These are phyloP conservation scores for Neopipo cinnamomea DNA, from an alignment of 2,113 vertebrate species.

Conservation along the genomic window DNA sequence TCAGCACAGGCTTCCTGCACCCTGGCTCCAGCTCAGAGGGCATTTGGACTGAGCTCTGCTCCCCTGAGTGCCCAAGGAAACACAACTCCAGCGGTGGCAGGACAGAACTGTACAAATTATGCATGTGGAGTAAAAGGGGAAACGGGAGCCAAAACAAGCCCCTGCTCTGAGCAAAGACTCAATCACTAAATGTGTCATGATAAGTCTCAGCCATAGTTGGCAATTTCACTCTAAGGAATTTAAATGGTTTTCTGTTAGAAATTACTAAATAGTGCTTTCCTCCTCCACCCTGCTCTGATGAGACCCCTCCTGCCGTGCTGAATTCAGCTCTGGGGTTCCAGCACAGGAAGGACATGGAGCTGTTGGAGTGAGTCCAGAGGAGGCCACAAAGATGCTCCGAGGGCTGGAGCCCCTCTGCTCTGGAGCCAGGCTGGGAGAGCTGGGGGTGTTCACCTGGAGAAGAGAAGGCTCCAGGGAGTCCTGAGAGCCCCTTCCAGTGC, in stretches of 20 bases:
- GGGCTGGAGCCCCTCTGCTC: not conserved
- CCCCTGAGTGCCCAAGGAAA: not conserved
- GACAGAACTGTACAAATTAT: not conserved
- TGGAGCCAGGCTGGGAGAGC: not conserved
- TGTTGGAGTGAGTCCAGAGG: not conserved
- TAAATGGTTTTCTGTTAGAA: not conserved
- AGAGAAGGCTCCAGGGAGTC: not conserved
- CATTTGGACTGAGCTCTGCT: not conserved
- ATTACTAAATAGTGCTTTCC: not conserved
- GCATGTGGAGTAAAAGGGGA: not conserved
- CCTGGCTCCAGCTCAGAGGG: not conserved
- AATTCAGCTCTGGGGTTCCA: too few relatives aligned
- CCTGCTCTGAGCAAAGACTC: not conserved
- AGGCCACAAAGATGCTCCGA: not conserved
- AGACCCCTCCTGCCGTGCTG: not conserved
- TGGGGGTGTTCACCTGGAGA: not conserved
- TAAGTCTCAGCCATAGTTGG: not conserved
- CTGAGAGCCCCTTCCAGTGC: rapidly evolving
- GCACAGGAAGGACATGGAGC: not conserved
- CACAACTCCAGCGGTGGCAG: not conserved
- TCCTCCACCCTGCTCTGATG: not conserved
- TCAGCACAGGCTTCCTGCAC: not conserved
- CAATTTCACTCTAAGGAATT: not conserved
- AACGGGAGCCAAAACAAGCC: not conserved
- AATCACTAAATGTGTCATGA: not conserved